Percentiles rank a stretch among this genome's conserved stretches.
Evolutionary conservation across 2,113 vertebrate species (phyloP).

Genomic region (Australoheros scitulus): DNA sequence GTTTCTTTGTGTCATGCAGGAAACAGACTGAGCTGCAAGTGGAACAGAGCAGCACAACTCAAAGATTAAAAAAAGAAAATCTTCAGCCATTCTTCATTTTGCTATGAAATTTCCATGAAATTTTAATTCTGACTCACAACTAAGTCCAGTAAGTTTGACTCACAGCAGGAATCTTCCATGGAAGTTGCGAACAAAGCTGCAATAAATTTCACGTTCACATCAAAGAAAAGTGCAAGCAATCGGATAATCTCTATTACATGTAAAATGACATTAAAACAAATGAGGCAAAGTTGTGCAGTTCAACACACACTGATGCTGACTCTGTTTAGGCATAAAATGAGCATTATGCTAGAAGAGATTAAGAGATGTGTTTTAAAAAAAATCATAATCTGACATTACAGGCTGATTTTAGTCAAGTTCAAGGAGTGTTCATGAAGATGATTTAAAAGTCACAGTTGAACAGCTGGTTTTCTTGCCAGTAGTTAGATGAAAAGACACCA

Average conservation of each 20-base stretch:
- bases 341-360: not conserved
- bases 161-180: not conserved
- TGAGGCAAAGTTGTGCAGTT: conserved; percentile 48
- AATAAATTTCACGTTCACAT: not conserved
- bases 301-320: conserved; percentile 29
- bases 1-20: no score
- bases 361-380: not conserved
- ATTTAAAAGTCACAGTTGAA: not conserved
- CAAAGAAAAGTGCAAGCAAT: conserved; percentile 49
- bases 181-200: not conserved
- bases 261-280: conserved; percentile 72
- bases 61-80: not conserved
- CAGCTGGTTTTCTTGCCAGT: not conserved
- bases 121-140: not conserved
- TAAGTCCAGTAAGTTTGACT: not conserved
- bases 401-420: no score
- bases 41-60: no score
- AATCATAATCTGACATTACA: not conserved
- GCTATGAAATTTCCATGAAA: no score
- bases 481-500: not conserved
- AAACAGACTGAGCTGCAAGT: no score
- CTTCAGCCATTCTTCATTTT: not conserved
- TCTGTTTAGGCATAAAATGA: not conserved
- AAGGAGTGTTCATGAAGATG: not conserved
- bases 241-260: conserved; percentile 71